phyloP scores from a whole-genome alignment of 1,140 invertebrate species.

The Drosophila hydei region DNA sequence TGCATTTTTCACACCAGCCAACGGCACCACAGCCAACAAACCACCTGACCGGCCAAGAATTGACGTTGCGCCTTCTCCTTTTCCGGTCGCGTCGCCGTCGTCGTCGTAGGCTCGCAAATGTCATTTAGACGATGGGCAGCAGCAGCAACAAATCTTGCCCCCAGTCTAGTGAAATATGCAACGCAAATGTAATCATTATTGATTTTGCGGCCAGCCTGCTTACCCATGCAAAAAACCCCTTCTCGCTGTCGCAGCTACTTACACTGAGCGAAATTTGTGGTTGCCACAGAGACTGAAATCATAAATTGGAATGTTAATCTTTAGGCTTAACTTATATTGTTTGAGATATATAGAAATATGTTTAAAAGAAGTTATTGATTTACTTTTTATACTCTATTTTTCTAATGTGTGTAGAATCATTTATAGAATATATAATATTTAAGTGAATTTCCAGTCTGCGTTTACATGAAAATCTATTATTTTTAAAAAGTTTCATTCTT shows the following conservation, averaged over 20 bases:
- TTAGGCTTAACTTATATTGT: background rate
- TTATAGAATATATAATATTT: background rate
- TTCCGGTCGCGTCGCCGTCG: constrained; percentile 15
- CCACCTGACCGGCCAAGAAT: constrained; percentile 72
- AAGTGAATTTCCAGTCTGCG: no score
- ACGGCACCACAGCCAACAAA: constrained; percentile 25
- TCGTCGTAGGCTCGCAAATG: constrained; percentile 59
- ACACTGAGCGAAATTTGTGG: constrained; percentile 25
- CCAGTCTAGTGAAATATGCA: constrained; percentile 76
- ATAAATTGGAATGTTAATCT: background rate
- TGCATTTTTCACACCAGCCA: constrained; percentile 61
- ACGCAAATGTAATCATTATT: constrained; percentile 82
- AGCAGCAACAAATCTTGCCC: constrained; percentile 20
- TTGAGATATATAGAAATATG: background rate
- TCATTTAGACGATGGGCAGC: constrained; percentile 57
- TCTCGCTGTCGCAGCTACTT: constrained; percentile 18
- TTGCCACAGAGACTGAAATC: background rate
- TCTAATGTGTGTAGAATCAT: background rate
- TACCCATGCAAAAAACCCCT: constrained; percentile 18
- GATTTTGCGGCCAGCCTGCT: constrained; percentile 73
- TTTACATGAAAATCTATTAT: no score
- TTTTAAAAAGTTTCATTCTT: background rate
- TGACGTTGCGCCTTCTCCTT: constrained; percentile 32
- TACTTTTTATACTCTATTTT: no score
- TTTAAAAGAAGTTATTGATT: no score